These are phyloP conservation scores for Bombyx mandarina DNA, from an alignment of 1,140 invertebrate species.

Conservation along the genomic window DNA sequence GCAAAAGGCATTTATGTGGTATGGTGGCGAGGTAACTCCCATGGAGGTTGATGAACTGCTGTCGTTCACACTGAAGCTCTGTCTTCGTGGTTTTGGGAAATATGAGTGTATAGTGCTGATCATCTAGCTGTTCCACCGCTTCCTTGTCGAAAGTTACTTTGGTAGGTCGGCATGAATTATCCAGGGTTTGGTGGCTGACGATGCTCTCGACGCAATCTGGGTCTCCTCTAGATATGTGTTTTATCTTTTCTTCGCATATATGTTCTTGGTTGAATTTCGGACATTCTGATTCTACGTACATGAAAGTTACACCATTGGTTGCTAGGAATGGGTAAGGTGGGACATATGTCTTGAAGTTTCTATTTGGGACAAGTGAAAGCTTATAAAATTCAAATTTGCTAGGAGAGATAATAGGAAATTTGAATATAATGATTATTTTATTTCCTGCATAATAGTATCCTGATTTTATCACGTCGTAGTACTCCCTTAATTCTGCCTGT, in stretches of 20 bases:
- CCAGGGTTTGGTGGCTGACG: constrained; percentile 8
- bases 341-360: constrained; percentile 4
- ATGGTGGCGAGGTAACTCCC: too few species aligned
- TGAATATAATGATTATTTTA: constrained; percentile 25
- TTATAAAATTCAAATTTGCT: constrained; percentile 17
- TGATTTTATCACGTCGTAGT: constrained; percentile 26
- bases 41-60: too few species aligned
- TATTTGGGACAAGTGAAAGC: constrained; percentile 19
- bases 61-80: too few species aligned
- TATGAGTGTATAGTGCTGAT: too few species aligned
- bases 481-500: constrained; percentile 25
- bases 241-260: constrained; percentile 10
- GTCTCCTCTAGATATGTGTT: neutral
- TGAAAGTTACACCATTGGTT: constrained; percentile 5
- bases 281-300: constrained; percentile 19
- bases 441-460: constrained; percentile 24
- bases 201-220: constrained; percentile 14
- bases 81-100: too few species aligned
- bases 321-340: constrained; percentile 19
- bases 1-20: too few species aligned
- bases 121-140: too few species aligned
- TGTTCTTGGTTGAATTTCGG: constrained; percentile 14
- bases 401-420: constrained; percentile 22
- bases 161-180: constrained; percentile 2
- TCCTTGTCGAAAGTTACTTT: too few species aligned